A percentile compares a stretch with the other conserved stretches of the same genome.
Evolutionary conservation across 2,113 vertebrate species (phyloP).

Genomic region (Paramisgurnus dabryanus): DNA sequence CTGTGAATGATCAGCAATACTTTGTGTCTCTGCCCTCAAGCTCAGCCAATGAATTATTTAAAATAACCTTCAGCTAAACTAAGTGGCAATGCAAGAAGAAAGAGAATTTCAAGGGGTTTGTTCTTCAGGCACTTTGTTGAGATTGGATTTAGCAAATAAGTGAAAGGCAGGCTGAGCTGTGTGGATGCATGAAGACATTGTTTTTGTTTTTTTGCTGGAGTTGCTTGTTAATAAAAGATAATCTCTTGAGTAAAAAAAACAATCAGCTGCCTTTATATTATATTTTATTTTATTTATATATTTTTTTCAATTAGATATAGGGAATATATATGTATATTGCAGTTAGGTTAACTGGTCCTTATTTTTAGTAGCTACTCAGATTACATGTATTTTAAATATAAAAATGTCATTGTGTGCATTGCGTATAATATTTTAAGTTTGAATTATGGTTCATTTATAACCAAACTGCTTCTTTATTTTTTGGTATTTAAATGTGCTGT

Average conservation of each 20-base stretch:
- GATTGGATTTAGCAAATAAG: conserved; percentile 36
- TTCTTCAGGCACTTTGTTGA: conserved; percentile 32
- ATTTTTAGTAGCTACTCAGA: no score
- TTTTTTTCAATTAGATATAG: neutral
- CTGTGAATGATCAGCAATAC: conserved; percentile 39
- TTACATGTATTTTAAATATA: no score
- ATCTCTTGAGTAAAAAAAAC: no score
- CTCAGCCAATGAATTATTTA: conserved; percentile 58
- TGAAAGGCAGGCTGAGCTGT: conserved; percentile 19
- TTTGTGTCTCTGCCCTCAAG: conserved; percentile 44
- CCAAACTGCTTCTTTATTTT: no score
- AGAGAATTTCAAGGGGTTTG: conserved; percentile 36
- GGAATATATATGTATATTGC: no score
- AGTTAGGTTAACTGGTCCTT: no score
- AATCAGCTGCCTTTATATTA: neutral
- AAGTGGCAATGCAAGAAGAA: conserved; percentile 41
- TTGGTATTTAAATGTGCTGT: no score
- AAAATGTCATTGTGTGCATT: no score
- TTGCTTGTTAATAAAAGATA: neutral
- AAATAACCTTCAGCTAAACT: conserved; percentile 45
- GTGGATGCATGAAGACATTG: neutral
- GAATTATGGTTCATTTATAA: no score
- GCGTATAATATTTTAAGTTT: no score
- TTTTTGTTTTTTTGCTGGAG: neutral
- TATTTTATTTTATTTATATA: neutral